These are phyloP conservation scores for Dimorphilus gyrociliatus DNA, from an alignment of 2,888 invertebrate species.

Conservation along the genomic window DNA sequence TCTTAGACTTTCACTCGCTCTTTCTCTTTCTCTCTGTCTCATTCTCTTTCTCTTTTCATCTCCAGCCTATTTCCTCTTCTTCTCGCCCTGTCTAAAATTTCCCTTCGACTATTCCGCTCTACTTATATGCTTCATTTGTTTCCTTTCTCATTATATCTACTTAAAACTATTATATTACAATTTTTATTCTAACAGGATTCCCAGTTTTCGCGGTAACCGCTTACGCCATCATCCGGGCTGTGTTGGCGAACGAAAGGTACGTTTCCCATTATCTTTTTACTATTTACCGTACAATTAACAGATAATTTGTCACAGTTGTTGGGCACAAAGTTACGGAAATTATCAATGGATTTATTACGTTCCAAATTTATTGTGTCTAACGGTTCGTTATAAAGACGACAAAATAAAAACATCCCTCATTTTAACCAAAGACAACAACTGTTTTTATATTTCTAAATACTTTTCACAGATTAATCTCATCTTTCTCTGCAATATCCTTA, in stretches of 20 bases:
- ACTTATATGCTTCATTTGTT: not conserved
- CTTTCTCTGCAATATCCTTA: constrained; percentile 11
- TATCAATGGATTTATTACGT: constrained; percentile 8
- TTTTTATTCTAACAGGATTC: constrained; percentile 1
- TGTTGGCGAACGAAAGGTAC: constrained; percentile 1
- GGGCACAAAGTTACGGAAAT: constrained; percentile 6
- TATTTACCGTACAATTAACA: too few species aligned
- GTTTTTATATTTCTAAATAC: not conserved
- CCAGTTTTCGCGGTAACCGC: constrained; percentile 2
- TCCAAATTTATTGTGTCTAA: constrained; percentile 9
- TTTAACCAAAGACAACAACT: not conserved
- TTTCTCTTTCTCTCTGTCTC: too few species aligned
- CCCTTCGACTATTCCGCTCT: too few species aligned
- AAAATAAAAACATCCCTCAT: not conserved
- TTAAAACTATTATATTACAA: not conserved
- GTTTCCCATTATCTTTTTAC: too few species aligned
- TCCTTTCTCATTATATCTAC: not conserved
- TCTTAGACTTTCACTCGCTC: too few species aligned
- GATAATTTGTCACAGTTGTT: constrained; percentile 10
- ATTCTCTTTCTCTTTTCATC: too few species aligned
- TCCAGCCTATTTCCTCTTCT: too few species aligned
- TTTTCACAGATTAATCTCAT: constrained; percentile 7
- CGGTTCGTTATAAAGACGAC: too few species aligned
- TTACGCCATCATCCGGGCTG: constrained; percentile 4
- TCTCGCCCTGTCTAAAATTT: too few species aligned